phyloP scores from a whole-genome alignment of 2,888 invertebrate species.

The Crioceris asparagi region DNA sequence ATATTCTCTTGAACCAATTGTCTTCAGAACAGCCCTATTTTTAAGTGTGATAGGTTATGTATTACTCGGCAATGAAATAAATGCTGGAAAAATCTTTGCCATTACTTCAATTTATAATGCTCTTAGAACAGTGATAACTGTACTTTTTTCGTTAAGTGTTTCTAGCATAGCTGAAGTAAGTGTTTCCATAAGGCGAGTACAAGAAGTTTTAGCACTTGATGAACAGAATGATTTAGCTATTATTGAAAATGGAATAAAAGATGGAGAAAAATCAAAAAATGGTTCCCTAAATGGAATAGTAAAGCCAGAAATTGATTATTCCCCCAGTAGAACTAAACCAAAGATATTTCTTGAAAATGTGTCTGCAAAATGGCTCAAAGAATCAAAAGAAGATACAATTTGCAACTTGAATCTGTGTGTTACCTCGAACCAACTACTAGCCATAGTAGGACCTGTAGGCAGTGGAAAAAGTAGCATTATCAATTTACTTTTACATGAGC shows the following conservation, averaged over 20 bases:
- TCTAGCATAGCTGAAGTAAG: conserved; percentile 70
- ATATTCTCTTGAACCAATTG: conserved; percentile 77
- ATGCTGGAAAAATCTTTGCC: conserved; percentile 77
- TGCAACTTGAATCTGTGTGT: conserved; percentile 39
- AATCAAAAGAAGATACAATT: conserved; percentile 33
- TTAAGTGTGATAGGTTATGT: conserved; percentile 71
- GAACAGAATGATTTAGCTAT: conserved; percentile 32
- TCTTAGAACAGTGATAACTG: conserved; percentile 76
- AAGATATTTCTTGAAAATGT: conserved; percentile 51
- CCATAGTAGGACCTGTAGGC: conserved; percentile 59
- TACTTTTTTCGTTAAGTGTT: conserved; percentile 81
- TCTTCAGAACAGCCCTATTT: conserved; percentile 78
- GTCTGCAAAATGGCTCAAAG: conserved; percentile 53
- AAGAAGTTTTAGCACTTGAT: conserved; percentile 45
- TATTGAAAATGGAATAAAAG: conserved; percentile 8
- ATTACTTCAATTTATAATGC: conserved; percentile 86
- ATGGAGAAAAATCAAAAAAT: conserved; percentile 19
- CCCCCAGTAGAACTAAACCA: too few relatives aligned
- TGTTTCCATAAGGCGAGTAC: conserved; percentile 62
- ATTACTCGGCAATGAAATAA: conserved; percentile 58
- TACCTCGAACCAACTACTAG: conserved; percentile 36
- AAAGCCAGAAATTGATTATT: too few relatives aligned
- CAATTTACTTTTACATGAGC: conserved; percentile 39
- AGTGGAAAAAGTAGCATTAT: conserved; percentile 51
- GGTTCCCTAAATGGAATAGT: conserved; percentile 8